Base-by-base conservation (phyloP, 1,140 invertebrate genomes). In the Calliopsis andreniformis region DNA sequence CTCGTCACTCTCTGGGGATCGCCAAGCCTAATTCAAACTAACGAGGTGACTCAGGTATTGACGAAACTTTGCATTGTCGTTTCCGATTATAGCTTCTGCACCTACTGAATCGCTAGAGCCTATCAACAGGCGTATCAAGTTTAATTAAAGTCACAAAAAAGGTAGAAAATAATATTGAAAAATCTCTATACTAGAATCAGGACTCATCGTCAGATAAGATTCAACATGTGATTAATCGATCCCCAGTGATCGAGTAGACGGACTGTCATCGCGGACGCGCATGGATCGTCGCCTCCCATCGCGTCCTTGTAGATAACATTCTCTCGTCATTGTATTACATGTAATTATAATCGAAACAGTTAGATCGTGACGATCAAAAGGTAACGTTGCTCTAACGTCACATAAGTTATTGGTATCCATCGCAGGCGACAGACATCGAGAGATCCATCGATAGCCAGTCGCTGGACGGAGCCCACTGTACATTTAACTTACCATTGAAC, bases 291-390 rank as follows among this genome's bases (percentile, higher is more conserved):
- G 35, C 28, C 1, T n/a, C 35, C 43, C 25, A 66, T 71, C 56
- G 32, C 61, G 47, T 25, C 56, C 72, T 82, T 82, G 78, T 82
- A 80, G 67, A 80, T 82, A 82, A 61, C 66, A 79, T 79, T 58
- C 20, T 51, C 43, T 28, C 42, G 28, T 75, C 70, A 66, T 73
- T 39, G 25, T 76, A 71, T 69, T 68, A 67, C 51, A 53, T 53
- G 70, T 77, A 53, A 80, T 77, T 63, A 51, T 47, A 55, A 53
- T 32, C 12, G 3, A 43, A 53, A 7, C 8, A 1, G 23, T 58
- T 49, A 30, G 16, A 30, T 30, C 42, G 43, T 43, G 55, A 45
- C 35, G 7, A 53, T 53, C 35, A 3, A 28, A 42, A 28, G 63
- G 39, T 51, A 51, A 53, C 47, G 63, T 32, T 39, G 64, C 32